Percentiles rank a stretch among this genome's conserved stretches.
phyloP scores from a whole-genome alignment of 2,797 vertebrate species.

The Danionella dracula region DNA sequence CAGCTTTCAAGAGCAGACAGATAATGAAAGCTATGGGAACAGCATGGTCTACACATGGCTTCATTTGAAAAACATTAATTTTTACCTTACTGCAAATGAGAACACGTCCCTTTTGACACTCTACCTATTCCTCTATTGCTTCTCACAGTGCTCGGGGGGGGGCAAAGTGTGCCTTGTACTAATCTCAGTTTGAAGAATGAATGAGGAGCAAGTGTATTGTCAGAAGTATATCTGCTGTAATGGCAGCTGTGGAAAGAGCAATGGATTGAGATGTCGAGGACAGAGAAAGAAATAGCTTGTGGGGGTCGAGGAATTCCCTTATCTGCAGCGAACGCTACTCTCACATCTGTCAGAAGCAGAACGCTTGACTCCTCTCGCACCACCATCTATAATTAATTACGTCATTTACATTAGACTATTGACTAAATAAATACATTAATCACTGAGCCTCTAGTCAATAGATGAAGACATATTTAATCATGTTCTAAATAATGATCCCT shows the following conservation, averaged over 20 bases:
- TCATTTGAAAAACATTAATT: conserved; percentile 85
- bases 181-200: conserved; percentile 39
- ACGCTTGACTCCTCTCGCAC: conserved; percentile 83
- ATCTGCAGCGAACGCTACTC: conserved; percentile 66
- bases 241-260: conserved; percentile 14
- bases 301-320: conserved; percentile 78
- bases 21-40: conserved; percentile 1
- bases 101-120: conserved; percentile 50
- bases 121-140: conserved; percentile 38
- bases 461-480: conserved; percentile 96
- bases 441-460: conserved; percentile 88
- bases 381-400: conserved; percentile 98
- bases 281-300: conserved; percentile 73
- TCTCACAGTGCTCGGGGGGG: conserved; percentile 12
- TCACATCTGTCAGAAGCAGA: conserved; percentile 84
- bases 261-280: conserved; percentile 25
- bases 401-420: conserved; percentile 95
- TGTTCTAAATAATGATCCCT: conserved; percentile 96
- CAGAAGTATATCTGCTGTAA: conserved; percentile 41
- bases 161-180: conserved; percentile 19
- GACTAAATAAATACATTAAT: conserved; percentile 99
- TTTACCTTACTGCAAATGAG: conserved; percentile 83
- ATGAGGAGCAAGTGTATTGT: conserved; percentile 34
- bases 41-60: conserved; percentile 72
- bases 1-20: not conserved